phyloP scores from a whole-genome alignment of 1,140 invertebrate genomes.

The Cotesia typhae region DNA sequence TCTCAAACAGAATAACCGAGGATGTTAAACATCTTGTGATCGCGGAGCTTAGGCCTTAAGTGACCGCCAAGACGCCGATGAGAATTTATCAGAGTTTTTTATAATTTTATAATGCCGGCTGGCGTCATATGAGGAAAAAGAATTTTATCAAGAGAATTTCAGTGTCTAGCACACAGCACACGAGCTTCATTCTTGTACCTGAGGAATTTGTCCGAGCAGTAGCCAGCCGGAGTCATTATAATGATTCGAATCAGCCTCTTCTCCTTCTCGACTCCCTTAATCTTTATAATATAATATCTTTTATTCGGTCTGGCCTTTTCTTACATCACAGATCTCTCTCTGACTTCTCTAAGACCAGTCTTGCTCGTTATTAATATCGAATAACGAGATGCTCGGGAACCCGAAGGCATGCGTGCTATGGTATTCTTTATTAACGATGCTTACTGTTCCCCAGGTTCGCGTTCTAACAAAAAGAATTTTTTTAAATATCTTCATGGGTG shows the following conservation, averaged over 20 bases:
- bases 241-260: slow-evolving; percentile 55
- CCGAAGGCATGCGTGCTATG: slow-evolving; percentile 51
- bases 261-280: slow-evolving; percentile 6
- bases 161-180: slow-evolving; percentile 9
- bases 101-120: slow-evolving; percentile 16
- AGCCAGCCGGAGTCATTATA: slow-evolving; percentile 57
- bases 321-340: slow-evolving; percentile 28
- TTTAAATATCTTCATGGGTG: neutral
- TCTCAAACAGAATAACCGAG: slow-evolving; percentile 28
- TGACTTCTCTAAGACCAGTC: slow-evolving; percentile 10
- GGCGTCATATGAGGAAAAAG: slow-evolving; percentile 26
- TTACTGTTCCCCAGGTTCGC: slow-evolving; percentile 47
- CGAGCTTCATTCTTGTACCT: slow-evolving; percentile 25
- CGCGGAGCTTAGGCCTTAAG: slow-evolving; percentile 35
- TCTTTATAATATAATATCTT: slow-evolving; percentile 13
- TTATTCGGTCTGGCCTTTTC: slow-evolving; percentile 27
- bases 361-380: slow-evolving; percentile 61
- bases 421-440: slow-evolving; percentile 62
- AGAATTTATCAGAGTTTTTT: slow-evolving; percentile 31
- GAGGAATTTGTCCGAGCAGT: slow-evolving; percentile 55
- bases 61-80: slow-evolving; percentile 32
- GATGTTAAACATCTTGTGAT: slow-evolving; percentile 49
- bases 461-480: slow-evolving; percentile 49
- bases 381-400: slow-evolving; percentile 58
- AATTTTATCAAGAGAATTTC: slow-evolving; percentile 24